A percentile compares a stretch with the other conserved stretches of the same genome.
Conservation (phyloP, 2,797 vertebrate species). For the Parambassis ranga region DNA sequence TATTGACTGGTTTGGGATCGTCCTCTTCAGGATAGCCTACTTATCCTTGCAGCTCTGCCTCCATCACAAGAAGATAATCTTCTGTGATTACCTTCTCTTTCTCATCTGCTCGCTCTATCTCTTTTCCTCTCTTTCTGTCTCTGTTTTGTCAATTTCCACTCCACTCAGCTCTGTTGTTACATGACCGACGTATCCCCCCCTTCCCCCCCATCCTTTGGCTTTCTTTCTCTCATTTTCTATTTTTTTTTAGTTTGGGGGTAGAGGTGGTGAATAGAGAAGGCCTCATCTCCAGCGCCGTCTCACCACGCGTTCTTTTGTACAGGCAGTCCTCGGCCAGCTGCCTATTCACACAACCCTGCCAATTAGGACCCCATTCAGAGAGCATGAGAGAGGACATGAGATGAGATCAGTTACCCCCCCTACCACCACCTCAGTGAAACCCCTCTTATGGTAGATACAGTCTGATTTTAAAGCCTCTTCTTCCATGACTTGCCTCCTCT, state of each 20-base stretch:
- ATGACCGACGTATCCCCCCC: conserved; percentile 20
- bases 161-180: conserved; percentile 58
- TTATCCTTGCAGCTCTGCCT: conserved; percentile 70
- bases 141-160: conserved; percentile 69
- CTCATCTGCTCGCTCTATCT: conserved; percentile 59
- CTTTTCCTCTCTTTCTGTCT: conserved; percentile 40
- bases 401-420: conserved; percentile 65
- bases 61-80: conserved; percentile 82
- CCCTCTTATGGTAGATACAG: conserved; percentile 24
- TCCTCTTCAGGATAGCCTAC: conserved; percentile 70
- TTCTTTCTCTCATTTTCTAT: conserved; percentile 47
- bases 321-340: conserved; percentile 86
- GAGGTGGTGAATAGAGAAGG: conserved; percentile 64
- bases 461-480: conserved; percentile 32
- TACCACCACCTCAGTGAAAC: conserved; percentile 21
- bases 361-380: conserved; percentile 93
- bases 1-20: conserved; percentile 77
- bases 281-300: conserved; percentile 61
- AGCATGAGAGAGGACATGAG: conserved; percentile 68
- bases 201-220: background rate
- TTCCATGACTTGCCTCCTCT: conserved; percentile 5
- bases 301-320: conserved; percentile 71
- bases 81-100: conserved; percentile 80
- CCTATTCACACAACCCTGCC: conserved; percentile 84
- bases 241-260: conserved; percentile 19